Evolutionary conservation across 2,888 invertebrate species (phyloP), one percentile per base, ranked within the genome.

Genomic region (Toxonevra muliebris): DNA sequence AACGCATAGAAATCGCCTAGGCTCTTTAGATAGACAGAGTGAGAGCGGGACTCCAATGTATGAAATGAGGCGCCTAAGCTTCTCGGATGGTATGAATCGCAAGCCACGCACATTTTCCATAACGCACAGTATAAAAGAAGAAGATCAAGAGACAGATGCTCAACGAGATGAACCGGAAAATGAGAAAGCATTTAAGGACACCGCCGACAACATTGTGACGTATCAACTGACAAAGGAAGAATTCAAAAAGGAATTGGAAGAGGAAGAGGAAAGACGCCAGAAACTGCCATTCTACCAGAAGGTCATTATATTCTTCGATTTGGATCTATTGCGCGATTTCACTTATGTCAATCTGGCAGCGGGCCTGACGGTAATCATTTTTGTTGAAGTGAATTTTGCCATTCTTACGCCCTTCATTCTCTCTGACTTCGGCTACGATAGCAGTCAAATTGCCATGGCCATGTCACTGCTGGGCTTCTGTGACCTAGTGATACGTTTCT

Each of bases 311-410:
- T 92, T 92, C 78, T 92, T 92, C 77, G 92, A 92, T 79, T 86
- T 92, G 65, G 90, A 91, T 79, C 86, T 92, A 64, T 80, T 92
- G 59, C 88, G 88, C 75, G 92, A 92, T 83, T 87, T 88, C 5
- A 88, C 90, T 5, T 92, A 90, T 75, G 87, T 92, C 0, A 92
- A 90, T 77, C 84, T 92, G 60, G 90, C 91, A 87, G 76, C 92
- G 65, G 92, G 92, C 13, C 87, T 92, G 52, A 92, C 91, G 1
- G 80, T 92, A 42, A 91, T 91, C 0, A 90, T 89, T 77, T 92
- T 92, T 77, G 90, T 89, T 20, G 92, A 92, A 80, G 78, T 92
- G 10, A 92, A 92, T 79, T 92, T 92, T 79, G 91, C 92, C n/a
- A 87, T 92, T 62, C 77, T 92, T 64, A 92, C 92, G 0, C 92